Percentiles rank a stretch among this genome's conserved stretches.
Evolutionary conservation across 2,113 vertebrate genomes (phyloP).

Genomic region (Oceanites oceanicus): DNA sequence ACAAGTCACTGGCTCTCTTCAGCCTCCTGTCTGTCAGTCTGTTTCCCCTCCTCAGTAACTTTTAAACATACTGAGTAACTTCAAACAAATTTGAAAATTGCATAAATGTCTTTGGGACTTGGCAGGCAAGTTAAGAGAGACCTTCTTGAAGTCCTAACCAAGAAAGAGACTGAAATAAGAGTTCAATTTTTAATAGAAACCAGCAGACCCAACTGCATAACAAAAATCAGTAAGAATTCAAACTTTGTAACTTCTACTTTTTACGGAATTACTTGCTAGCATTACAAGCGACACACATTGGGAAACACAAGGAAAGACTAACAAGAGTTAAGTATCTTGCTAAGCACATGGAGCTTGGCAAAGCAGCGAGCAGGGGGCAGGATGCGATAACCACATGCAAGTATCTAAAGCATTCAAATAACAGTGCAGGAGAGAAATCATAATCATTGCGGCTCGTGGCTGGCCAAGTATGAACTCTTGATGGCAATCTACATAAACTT

Average conservation of each 20-base stretch:
- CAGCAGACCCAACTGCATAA: background rate
- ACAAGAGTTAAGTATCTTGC: background rate
- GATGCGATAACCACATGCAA: background rate
- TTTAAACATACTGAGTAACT: background rate
- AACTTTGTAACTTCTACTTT: background rate
- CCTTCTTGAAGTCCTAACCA: background rate
- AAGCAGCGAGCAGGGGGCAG: background rate
- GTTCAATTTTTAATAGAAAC: background rate
- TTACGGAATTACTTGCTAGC: background rate
- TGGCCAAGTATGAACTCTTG: background rate
- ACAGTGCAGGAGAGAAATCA: background rate
- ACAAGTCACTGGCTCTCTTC: background rate
- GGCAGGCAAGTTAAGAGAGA: background rate
- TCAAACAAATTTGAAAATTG: background rate
- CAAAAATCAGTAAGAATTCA: background rate
- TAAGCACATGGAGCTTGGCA: background rate
- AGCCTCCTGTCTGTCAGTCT: background rate
- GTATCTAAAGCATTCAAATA: background rate
- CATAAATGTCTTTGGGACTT: background rate
- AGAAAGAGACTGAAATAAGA: background rate
- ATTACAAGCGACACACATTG: background rate
- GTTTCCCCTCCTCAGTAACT: background rate
- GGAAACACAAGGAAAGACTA: background rate
- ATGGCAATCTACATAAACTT: background rate
- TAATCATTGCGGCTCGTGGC: background rate